phyloP scores from a whole-genome alignment of 2,888 invertebrate genomes.

The Drosophila meridiana region DNA sequence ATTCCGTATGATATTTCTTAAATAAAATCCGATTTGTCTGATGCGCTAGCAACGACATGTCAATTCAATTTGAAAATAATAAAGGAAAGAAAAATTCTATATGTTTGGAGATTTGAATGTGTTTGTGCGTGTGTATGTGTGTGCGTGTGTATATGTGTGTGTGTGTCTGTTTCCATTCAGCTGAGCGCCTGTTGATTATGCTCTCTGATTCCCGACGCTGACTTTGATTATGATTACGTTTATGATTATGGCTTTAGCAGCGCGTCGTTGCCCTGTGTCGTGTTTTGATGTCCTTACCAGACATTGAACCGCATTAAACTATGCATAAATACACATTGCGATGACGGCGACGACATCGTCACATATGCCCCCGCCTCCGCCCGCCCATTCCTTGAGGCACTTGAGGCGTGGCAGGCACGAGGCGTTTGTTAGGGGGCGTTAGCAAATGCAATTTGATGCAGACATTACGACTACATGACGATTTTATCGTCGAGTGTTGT shows the following conservation, averaged over 20 bases:
- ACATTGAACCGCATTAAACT: slow-evolving; percentile 82
- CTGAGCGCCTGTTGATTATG: slow-evolving; percentile 70
- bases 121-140: not conserved
- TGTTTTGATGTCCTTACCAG: slow-evolving; percentile 81
- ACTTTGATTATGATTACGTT: slow-evolving; percentile 46
- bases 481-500: slow-evolving; percentile 81
- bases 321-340: slow-evolving; percentile 81
- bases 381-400: slow-evolving; percentile 27
- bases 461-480: slow-evolving; percentile 81
- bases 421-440: slow-evolving; percentile 34
- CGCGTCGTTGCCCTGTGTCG: slow-evolving; percentile 56
- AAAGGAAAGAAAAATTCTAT: slow-evolving; percentile 39
- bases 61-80: slow-evolving; percentile 80
- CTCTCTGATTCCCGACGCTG: slow-evolving; percentile 42
- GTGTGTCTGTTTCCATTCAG: slow-evolving; percentile 29
- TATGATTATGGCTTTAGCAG: slow-evolving; percentile 58
- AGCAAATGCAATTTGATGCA: slow-evolving; percentile 79
- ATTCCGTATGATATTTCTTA: slow-evolving; percentile 67
- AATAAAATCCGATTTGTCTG: slow-evolving; percentile 70
- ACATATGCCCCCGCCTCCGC: slow-evolving; percentile 46
- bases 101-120: not conserved
- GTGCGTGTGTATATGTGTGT: no score
- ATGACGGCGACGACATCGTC: slow-evolving; percentile 39
- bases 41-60: slow-evolving; percentile 67
- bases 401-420: slow-evolving; percentile 33